These are phyloP conservation scores for Chrysomallon squamiferum DNA, from an alignment of 1,140 invertebrate genomes.

Conservation along the genomic window DNA sequence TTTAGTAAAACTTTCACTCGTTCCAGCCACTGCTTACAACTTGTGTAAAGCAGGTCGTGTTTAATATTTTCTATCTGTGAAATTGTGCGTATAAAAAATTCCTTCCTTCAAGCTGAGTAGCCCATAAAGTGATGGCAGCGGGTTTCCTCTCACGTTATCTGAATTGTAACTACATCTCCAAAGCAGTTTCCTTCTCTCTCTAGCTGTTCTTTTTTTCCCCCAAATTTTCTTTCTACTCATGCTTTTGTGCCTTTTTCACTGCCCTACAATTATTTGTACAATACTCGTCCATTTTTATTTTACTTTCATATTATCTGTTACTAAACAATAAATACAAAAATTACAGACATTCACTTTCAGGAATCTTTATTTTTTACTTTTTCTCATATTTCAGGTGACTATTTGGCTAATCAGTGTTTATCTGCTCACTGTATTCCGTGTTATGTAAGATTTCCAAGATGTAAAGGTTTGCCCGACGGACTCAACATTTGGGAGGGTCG, in stretches of 20 bases:
- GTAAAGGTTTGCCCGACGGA: constrained; percentile 36
- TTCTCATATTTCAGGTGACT: constrained; percentile 23
- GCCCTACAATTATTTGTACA: neutral
- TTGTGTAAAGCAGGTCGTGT: neutral
- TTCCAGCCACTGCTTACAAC: neutral
- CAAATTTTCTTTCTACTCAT: neutral
- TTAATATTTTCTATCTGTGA: neutral
- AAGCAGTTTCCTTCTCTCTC: neutral
- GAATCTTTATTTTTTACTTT: neutral
- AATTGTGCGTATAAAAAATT: neutral
- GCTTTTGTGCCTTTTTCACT: neutral
- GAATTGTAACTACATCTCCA: neutral
- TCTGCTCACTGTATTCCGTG: constrained; percentile 33
- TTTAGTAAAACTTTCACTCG: neutral
- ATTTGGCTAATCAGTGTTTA: constrained; percentile 31
- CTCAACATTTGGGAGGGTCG: constrained; percentile 28
- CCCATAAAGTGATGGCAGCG: neutral
- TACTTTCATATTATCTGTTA: neutral
- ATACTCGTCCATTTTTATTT: neutral
- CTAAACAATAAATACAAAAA: neutral
- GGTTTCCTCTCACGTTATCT: neutral
- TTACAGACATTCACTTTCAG: neutral
- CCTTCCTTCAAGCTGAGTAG: neutral
- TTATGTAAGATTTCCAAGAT: constrained; percentile 29
- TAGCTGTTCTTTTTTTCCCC: neutral